phyloP scores from a whole-genome alignment of 2,888 invertebrate species.

The Phyllotreta cruciferae region DNA sequence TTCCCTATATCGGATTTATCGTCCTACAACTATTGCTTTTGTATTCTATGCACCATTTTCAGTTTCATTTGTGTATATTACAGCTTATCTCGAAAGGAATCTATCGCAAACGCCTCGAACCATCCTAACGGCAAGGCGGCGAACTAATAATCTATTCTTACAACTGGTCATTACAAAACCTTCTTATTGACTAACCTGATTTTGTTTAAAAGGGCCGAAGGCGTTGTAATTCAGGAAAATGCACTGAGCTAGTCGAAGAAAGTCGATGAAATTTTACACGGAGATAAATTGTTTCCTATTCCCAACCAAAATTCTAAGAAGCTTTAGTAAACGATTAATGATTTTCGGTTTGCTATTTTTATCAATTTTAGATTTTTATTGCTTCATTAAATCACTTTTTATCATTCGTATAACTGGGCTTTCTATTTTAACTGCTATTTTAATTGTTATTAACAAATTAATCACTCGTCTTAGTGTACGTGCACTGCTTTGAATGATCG shows the following conservation, averaged over 20 bases:
- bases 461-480: slow-evolving; percentile 4
- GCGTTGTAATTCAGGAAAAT: slow-evolving; percentile 41
- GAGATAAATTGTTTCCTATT: slow-evolving; percentile 4
- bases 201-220: slow-evolving; percentile 46
- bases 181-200: slow-evolving; percentile 55
- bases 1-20: slow-evolving; percentile 33
- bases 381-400: too few relatives aligned
- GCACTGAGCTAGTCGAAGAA: slow-evolving; percentile 22
- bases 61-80: slow-evolving; percentile 48
- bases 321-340: neutral
- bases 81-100: slow-evolving; percentile 39
- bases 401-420: neutral
- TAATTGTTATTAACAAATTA: neutral
- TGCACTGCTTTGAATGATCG: neutral
- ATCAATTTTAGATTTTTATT: too few relatives aligned
- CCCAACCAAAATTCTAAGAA: neutral
- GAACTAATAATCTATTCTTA: slow-evolving; percentile 53
- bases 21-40: slow-evolving; percentile 31
- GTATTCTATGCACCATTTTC: slow-evolving; percentile 42
- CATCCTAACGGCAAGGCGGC: slow-evolving; percentile 50
- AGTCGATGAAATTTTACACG: slow-evolving; percentile 5
- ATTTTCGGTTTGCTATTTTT: neutral
- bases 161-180: slow-evolving; percentile 53
- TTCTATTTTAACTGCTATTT: neutral
- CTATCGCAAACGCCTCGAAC: slow-evolving; percentile 39